These are phyloP conservation scores for Marmota monax DNA, from an alignment of 2,113 vertebrate species.

Conservation along the genomic window DNA sequence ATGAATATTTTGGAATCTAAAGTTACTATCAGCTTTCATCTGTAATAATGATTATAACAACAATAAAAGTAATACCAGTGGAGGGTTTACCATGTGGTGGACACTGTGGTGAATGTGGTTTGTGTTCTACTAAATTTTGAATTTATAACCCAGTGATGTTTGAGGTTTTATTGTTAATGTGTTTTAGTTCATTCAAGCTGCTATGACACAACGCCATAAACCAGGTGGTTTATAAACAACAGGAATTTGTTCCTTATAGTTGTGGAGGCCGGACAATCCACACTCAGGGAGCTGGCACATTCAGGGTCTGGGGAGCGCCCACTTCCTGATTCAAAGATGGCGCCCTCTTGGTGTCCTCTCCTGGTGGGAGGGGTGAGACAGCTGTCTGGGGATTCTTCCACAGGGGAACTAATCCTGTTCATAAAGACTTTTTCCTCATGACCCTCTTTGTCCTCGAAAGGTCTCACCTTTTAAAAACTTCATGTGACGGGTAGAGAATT, in stretches of 20 bases:
- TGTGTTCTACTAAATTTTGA: neutral
- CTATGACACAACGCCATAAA: neutral
- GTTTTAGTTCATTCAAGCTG: accelerated
- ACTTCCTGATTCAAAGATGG: neutral
- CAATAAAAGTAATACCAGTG: neutral
- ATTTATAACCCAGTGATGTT: neutral
- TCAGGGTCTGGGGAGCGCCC: neutral
- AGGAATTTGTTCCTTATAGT: neutral
- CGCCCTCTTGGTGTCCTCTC: neutral
- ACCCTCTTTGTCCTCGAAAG: neutral
- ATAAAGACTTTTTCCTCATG: neutral
- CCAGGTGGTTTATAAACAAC: neutral
- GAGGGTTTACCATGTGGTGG: neutral
- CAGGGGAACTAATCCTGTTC: neutral
- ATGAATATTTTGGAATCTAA: neutral
- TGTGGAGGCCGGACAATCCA: neutral
- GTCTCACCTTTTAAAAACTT: neutral
- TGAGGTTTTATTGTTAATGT: neutral
- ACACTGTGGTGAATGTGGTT: neutral
- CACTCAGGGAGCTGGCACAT: neutral
- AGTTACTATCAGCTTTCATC: neutral
- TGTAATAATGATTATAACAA: neutral
- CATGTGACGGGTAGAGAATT: too few species aligned
- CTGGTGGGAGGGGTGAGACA: neutral
- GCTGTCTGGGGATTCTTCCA: neutral